Base-by-base conservation (phyloP, 2,797 vertebrate genomes). In the Falco biarmicus region DNA sequence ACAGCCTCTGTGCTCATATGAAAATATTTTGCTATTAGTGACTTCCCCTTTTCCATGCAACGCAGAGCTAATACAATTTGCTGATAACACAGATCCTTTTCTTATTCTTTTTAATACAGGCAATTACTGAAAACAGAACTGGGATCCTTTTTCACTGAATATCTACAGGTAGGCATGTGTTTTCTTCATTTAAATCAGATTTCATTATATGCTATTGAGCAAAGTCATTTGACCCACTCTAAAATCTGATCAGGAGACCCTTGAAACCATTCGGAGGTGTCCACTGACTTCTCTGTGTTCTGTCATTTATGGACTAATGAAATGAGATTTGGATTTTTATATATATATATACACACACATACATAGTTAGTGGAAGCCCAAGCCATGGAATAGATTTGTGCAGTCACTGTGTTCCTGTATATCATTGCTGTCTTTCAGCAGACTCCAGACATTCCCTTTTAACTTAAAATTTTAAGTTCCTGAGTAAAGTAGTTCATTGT, bases 101-200 rank as follows among this genome's bases (percentile, higher is more conserved):
- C 53, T 81, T 89, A 37, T 37, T 94, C 47, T 89, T 90, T 96
- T 94, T 87, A 39, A 88, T 93, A 34, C 95, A 99, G 99, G 96
- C 99, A 99, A 95, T 98, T 99, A 95, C 94, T 99, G 97, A 99
- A 99, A 98, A 99, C 99, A 0, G 99, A 99, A 97, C 98, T 99
- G 97, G 99, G 99, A 94, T 99, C 99, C 47, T 99, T 99, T 97
- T 99, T 99, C 96, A 99, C 99, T 1, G 99, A 99, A 93, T 99
- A 99, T 97, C 98, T 99, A 73, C 99, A 99, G 99, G 99, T 99
- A 98, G 90, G 92, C 84, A 68, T 87, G 25, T n/a, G 31, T 50
- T 69, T 63, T 39, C 59, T 86, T 87, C 43, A 37, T 87, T 87
- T 65, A 56, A 87, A 69, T 87, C 19, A 43, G 34, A 56, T 43